These are phyloP conservation scores for Barbus barbus DNA, from an alignment of 2,113 vertebrate species.

Conservation along the genomic window DNA sequence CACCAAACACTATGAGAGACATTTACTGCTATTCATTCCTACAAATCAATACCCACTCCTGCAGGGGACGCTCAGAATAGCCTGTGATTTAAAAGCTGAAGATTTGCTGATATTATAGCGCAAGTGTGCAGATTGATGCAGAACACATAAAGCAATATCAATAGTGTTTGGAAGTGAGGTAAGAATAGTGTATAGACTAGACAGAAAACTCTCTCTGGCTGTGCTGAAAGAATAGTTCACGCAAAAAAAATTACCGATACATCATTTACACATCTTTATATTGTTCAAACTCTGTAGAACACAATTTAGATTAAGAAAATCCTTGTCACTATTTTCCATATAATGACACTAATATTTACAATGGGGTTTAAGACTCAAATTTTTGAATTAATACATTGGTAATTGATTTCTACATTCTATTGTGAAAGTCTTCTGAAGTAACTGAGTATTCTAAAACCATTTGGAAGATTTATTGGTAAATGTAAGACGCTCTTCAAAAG, in stretches of 20 bases:
- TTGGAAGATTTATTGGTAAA: not conserved
- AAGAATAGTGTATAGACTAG: not conserved
- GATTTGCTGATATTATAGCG: constrained; percentile 15
- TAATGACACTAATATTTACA: not conserved
- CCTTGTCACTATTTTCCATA: not conserved
- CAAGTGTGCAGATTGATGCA: constrained; percentile 32
- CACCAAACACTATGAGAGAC: not conserved
- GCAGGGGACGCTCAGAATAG: not conserved
- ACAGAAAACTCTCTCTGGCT: not conserved
- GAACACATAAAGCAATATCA: constrained; percentile 13
- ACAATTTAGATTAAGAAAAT: not conserved
- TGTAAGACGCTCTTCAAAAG: not conserved
- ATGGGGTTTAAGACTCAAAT: not conserved
- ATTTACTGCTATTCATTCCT: constrained; percentile 24
- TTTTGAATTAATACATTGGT: not conserved
- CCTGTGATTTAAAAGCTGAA: constrained; percentile 33
- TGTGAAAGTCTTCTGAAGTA: not conserved
- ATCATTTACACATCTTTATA: not conserved
- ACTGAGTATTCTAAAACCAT: too few relatives aligned
- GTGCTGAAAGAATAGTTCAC: not conserved
- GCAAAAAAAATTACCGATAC: not conserved
- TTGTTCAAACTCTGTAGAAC: not conserved
- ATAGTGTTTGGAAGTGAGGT: not conserved
- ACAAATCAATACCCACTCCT: constrained; percentile 16
- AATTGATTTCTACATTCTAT: not conserved